phyloP scores from a whole-genome alignment of 2,113 vertebrate genomes.

The Lepus europaeus region DNA sequence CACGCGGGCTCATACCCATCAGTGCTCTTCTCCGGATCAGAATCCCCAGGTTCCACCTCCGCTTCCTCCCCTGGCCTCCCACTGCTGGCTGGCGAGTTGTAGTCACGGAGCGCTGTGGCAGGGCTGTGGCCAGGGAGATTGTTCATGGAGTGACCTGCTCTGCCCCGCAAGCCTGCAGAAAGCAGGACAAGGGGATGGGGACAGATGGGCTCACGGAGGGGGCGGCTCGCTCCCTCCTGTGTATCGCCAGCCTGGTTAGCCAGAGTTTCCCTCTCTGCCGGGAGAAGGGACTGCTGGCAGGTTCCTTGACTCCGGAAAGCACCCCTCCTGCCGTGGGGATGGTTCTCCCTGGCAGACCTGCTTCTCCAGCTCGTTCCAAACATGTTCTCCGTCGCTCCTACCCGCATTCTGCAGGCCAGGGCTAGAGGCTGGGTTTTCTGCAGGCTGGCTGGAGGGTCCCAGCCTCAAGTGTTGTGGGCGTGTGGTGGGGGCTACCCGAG shows the following conservation, averaged over 20 bases:
- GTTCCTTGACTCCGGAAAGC: conserved; percentile 61
- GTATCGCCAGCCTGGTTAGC: conserved; percentile 18
- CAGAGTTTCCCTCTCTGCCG: conserved; percentile 55
- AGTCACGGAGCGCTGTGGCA: not conserved
- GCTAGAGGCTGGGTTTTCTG: not conserved
- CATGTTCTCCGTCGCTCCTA: not conserved
- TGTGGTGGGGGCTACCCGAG: not conserved
- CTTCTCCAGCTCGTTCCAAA: conserved; percentile 46
- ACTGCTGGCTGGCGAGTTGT: conserved; percentile 10
- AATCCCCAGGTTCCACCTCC: conserved; percentile 43
- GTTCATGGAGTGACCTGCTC: not conserved
- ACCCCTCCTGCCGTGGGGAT: not conserved
- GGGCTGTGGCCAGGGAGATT: not conserved
- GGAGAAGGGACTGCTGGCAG: conserved; percentile 53
- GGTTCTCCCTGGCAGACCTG: not conserved
- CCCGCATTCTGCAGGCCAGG: not conserved
- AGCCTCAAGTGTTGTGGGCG: not conserved
- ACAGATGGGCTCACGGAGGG: conserved; percentile 64
- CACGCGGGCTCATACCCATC: not conserved
- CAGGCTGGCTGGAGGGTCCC: not conserved
- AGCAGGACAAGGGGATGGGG: conserved; percentile 21
- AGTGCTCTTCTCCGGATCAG: not conserved
- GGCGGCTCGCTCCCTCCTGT: conserved; percentile 28
- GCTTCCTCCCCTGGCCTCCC: conserved; percentile 15
- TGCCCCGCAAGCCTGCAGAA: not conserved